Evolutionary conservation across 2,113 vertebrate genomes (phyloP).

Genomic region (Micromys minutus): DNA sequence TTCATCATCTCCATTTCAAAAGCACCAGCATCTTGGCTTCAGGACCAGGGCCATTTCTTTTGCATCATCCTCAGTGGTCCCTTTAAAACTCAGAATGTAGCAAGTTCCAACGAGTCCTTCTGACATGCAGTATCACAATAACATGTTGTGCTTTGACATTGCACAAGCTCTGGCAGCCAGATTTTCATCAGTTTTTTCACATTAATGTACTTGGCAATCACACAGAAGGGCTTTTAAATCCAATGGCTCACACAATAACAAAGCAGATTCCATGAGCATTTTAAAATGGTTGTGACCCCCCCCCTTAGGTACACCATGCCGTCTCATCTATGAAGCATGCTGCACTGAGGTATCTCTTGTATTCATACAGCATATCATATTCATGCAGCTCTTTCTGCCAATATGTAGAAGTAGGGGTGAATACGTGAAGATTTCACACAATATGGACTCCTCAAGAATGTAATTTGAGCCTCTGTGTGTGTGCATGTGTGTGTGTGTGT

Average conservation of each 20-base stretch:
- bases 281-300: constrained; percentile 63
- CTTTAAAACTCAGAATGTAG: not conserved
- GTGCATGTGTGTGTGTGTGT: not conserved
- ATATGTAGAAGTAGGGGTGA: not conserved
- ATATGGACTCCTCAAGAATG: not conserved
- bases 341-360: not conserved
- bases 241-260: constrained; percentile 67
- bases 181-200: constrained; percentile 56
- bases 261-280: not conserved
- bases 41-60: not conserved
- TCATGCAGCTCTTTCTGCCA: not conserved
- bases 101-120: no score
- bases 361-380: not conserved
- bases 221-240: constrained; percentile 79
- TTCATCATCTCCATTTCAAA: not conserved
- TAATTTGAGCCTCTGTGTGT: not conserved
- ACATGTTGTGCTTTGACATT: not conserved
- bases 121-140: not conserved
- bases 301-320: constrained; percentile 39
- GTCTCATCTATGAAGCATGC: constrained; percentile 33
- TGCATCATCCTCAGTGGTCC: accelerated
- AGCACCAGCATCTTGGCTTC: not conserved
- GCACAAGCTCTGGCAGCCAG: constrained; percentile 54
- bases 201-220: constrained; percentile 72
- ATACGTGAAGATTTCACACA: not conserved